These are phyloP conservation scores for Xylota sylvarum DNA, from an alignment of 2,888 invertebrate genomes.

Conservation along the genomic window DNA sequence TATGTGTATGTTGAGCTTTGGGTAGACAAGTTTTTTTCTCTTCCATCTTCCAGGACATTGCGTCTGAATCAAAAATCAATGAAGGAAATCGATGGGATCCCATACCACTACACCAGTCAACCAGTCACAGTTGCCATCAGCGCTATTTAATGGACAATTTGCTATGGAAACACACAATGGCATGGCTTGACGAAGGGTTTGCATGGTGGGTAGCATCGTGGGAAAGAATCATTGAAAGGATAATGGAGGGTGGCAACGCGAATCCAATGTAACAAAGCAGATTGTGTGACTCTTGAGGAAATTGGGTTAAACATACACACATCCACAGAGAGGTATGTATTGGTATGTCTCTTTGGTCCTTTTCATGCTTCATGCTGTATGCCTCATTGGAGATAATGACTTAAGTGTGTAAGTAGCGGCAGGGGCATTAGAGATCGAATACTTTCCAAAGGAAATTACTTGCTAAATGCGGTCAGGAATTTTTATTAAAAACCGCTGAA, in stretches of 20 bases:
- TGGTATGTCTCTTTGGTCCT: background rate
- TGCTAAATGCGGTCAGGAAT: conserved; percentile 61
- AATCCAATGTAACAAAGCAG: conserved; percentile 37
- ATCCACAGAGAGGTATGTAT: background rate
- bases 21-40: conserved; percentile 19
- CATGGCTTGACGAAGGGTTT: background rate
- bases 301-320: conserved; percentile 66
- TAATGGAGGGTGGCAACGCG: conserved; percentile 43
- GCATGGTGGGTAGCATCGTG: background rate
- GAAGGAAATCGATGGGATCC: conserved; percentile 56
- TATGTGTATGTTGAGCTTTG: conserved; percentile 2
- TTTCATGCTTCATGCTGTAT: conserved; percentile 27
- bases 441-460: conserved; percentile 44
- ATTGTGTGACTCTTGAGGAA: conserved; percentile 54
- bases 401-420: conserved; percentile 68
- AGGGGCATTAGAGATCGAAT: conserved; percentile 7
- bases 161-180: conserved; percentile 61
- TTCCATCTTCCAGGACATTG: conserved; percentile 61
- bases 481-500: conserved; percentile 59
- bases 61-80: conserved; percentile 70
- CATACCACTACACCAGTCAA: conserved; percentile 26
- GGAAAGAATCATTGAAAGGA: conserved; percentile 24
- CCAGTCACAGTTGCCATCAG: conserved; percentile 60
- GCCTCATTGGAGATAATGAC: conserved; percentile 69
- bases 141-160: conserved; percentile 75